A percentile compares a stretch with the other conserved stretches of the same genome.
Evolutionary conservation across 2,113 vertebrate species (phyloP).

Genomic region (Cyprinus carpio): DNA sequence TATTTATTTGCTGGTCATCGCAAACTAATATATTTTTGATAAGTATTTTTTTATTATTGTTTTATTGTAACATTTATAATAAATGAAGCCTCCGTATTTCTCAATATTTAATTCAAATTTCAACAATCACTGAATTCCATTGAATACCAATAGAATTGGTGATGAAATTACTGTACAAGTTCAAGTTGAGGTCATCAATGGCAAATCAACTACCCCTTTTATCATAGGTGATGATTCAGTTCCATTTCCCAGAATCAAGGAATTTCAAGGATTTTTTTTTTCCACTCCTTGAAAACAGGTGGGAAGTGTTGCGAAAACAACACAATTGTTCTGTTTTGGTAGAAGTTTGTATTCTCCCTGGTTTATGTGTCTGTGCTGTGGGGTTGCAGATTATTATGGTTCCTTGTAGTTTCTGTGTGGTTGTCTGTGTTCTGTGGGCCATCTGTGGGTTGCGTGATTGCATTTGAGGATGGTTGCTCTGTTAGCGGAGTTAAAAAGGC

Average conservation of each 20-base stretch:
- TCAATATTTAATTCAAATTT: not conserved
- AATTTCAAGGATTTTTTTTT: not conserved
- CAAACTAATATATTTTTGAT: not conserved
- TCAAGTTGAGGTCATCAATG: conserved; percentile 8
- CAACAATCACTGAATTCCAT: not conserved
- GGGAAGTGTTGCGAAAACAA: conserved; percentile 26
- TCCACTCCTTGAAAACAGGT: not conserved
- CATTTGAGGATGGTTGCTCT: conserved; percentile 71
- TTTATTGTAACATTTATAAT: too few species aligned
- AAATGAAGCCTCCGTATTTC: not conserved
- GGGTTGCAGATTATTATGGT: conserved; percentile 62
- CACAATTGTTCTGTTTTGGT: conserved; percentile 19
- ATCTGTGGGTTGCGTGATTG: conserved; percentile 77
- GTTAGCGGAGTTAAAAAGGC: conserved; percentile 75
- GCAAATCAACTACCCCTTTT: not conserved
- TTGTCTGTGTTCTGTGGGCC: conserved; percentile 72
- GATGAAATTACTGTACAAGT: not conserved
- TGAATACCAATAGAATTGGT: not conserved
- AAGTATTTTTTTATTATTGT: too few species aligned
- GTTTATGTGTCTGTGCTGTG: conserved; percentile 46
- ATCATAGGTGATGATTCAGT: not conserved
- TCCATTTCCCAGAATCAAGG: not conserved
- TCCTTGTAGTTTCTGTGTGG: conserved; percentile 63
- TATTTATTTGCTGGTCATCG: not conserved
- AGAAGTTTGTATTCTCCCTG: not conserved